A percentile compares a stretch with the other conserved stretches of the same genome.
phyloP scores from a whole-genome alignment of 2,888 invertebrate genomes.

The Dromius quadrimaculatus region DNA sequence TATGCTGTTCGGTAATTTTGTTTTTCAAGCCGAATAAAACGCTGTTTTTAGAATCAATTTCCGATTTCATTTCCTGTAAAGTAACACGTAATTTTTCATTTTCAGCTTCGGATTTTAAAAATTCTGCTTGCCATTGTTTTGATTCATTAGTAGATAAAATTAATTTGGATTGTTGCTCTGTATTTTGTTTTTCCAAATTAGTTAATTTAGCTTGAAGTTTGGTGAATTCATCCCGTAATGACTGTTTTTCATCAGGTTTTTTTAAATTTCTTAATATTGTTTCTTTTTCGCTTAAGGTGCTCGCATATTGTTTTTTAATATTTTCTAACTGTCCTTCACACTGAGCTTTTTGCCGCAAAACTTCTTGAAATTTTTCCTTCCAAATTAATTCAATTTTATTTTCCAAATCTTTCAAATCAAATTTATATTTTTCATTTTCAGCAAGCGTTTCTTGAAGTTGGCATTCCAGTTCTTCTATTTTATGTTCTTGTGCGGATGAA shows the following conservation, averaged over 20 bases:
- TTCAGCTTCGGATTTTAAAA: conserved; percentile 43
- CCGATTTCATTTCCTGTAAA: conserved; percentile 51
- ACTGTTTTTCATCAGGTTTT: conserved; percentile 33
- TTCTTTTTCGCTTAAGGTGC: conserved; percentile 42
- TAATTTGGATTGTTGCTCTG: conserved; percentile 42
- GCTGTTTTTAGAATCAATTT: conserved; percentile 50
- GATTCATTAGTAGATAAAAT: conserved; percentile 43
- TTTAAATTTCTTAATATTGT: conserved; percentile 38
- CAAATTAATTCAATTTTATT: conserved; percentile 48
- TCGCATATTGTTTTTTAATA: conserved; percentile 41
- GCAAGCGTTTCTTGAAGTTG: conserved; percentile 31
- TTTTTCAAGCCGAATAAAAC: conserved; percentile 47
- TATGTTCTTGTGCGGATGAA: conserved; percentile 28
- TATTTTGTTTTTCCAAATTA: conserved; percentile 38
- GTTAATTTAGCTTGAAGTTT: conserved; percentile 48
- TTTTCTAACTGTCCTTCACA: conserved; percentile 46
- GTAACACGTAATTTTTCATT: conserved; percentile 48
- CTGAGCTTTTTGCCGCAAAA: conserved; percentile 46
- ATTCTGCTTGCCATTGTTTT: conserved; percentile 42
- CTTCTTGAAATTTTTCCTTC: conserved; percentile 50
- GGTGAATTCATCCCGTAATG: conserved; percentile 24
- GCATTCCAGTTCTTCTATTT: conserved; percentile 47
- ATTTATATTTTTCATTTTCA: conserved; percentile 51
- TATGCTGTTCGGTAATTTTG: conserved; percentile 53
- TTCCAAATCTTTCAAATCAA: conserved; percentile 48